Percentiles rank a stretch among this genome's conserved stretches.
phyloP scores from a whole-genome alignment of 1,140 invertebrate genomes.

The Calephelis nemesis region DNA sequence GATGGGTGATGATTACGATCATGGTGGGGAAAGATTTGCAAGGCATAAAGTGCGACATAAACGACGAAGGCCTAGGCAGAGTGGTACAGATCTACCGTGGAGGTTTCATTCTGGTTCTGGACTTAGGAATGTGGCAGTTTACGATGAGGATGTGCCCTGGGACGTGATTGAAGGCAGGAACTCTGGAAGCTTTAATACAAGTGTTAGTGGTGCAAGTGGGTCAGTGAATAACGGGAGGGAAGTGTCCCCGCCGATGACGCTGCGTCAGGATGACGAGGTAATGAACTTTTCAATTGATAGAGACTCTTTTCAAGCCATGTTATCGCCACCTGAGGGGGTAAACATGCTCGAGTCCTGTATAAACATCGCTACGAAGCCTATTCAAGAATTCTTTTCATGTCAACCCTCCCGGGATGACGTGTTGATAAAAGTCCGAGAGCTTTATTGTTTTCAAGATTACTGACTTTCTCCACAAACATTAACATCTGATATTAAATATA shows the following conservation, averaged over 20 bases:
- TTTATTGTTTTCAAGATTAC: conserved; percentile 64
- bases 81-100: conserved; percentile 62
- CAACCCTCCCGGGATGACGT: conserved; percentile 53
- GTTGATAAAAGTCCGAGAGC: conserved; percentile 64
- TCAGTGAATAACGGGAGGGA: conserved; percentile 48
- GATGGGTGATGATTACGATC: conserved; percentile 60
- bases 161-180: conserved; percentile 50
- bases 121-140: conserved; percentile 58
- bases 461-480: conserved; percentile 26
- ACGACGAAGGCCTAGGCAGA: conserved; percentile 57
- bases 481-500: conserved; percentile 6
- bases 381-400: conserved; percentile 53
- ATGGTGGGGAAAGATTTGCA: conserved; percentile 57
- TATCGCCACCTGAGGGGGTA: conserved; percentile 63
- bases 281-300: conserved; percentile 28
- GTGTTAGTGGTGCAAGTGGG: conserved; percentile 62
- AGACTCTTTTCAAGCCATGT: conserved; percentile 45
- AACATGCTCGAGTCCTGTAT: conserved; percentile 54
- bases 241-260: conserved; percentile 61
- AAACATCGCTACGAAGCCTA: conserved; percentile 44
- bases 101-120: conserved; percentile 57
- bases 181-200: conserved; percentile 47
- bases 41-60: conserved; percentile 70
- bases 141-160: conserved; percentile 62
- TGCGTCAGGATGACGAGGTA: conserved; percentile 68